These are phyloP conservation scores for Sapajus apella DNA, from an alignment of 2,113 vertebrate species.

Conservation along the genomic window DNA sequence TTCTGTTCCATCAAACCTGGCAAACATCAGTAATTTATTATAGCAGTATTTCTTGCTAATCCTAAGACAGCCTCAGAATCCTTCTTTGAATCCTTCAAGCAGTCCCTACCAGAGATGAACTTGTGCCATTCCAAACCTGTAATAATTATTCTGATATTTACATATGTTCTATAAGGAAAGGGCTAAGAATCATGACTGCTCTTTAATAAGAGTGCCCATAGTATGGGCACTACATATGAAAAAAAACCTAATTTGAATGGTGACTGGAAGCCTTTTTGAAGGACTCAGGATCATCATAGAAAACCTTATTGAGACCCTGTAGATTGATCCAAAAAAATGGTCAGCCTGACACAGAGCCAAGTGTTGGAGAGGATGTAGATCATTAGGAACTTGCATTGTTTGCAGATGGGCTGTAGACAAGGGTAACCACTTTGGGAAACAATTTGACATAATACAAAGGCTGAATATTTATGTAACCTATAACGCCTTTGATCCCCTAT, in stretches of 20 bases:
- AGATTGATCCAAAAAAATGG: background rate
- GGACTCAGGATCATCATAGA: background rate
- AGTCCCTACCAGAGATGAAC: background rate
- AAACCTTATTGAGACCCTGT: background rate
- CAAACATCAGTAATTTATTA: background rate
- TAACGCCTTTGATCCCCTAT: background rate
- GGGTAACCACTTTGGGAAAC: background rate
- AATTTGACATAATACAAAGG: background rate
- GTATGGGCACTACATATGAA: background rate
- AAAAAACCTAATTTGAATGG: slow-evolving; percentile 2
- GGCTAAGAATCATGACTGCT: background rate
- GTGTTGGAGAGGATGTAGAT: background rate
- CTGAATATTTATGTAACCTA: background rate
- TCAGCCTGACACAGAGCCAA: background rate
- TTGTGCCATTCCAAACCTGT: background rate
- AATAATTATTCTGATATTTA: background rate
- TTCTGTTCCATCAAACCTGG: background rate
- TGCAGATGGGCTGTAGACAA: background rate
- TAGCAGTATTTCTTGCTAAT: background rate
- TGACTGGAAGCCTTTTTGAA: background rate
- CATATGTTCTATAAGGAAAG: background rate
- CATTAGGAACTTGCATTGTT: background rate
- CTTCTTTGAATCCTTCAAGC: background rate
- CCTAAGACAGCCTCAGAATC: background rate
- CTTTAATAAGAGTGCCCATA: background rate